phyloP scores from a whole-genome alignment of 1,140 invertebrate genomes.

The Saccostrea glomerata region DNA sequence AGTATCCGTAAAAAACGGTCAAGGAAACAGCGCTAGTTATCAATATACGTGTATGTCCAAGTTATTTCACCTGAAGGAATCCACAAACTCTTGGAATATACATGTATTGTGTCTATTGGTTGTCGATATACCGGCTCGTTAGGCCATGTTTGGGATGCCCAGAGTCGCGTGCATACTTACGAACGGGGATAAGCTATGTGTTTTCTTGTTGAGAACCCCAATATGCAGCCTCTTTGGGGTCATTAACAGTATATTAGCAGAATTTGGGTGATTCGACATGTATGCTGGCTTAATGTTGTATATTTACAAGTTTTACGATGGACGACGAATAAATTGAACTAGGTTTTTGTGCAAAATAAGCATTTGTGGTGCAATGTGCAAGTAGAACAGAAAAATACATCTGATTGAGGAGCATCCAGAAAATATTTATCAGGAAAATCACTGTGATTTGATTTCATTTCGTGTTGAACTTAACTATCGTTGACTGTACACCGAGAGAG shows the following conservation, averaged over 20 bases:
- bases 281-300: not conserved
- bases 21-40: too few relatives aligned
- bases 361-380: not conserved
- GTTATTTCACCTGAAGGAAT: not conserved
- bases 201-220: not conserved
- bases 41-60: not conserved
- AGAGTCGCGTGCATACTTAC: not conserved
- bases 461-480: too few relatives aligned
- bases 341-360: not conserved
- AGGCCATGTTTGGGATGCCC: not conserved
- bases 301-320: not conserved
- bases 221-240: not conserved
- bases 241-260: not conserved
- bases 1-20: not conserved
- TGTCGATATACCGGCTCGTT: not conserved
- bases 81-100: not conserved
- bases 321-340: not conserved
- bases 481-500: not conserved
- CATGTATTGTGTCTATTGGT: not conserved
- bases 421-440: not conserved
- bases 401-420: not conserved
- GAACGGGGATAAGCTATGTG: not conserved
- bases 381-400: not conserved
- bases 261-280: not conserved
- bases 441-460: not conserved